Conservation (phyloP, 2,797 vertebrate genomes). For the Emydoidea blandingii region DNA sequence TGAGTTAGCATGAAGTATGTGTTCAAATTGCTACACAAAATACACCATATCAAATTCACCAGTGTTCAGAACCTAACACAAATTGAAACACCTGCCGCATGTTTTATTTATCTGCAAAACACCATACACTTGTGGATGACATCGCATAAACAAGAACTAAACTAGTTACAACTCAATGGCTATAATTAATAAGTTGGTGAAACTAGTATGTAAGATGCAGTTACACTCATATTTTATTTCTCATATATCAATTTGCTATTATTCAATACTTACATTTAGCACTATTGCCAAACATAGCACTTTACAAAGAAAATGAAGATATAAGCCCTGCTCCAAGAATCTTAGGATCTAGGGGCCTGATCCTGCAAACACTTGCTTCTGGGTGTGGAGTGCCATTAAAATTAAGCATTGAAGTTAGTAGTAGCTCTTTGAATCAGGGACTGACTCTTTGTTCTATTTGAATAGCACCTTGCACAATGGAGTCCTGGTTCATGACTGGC, state of each 20-base stretch:
- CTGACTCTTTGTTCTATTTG: too few species aligned
- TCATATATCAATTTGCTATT: accelerated
- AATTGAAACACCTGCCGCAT: background rate
- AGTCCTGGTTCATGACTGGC: too few species aligned
- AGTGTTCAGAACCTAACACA: background rate
- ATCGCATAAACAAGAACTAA: background rate
- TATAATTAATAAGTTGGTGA: background rate
- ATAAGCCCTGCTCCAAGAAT: background rate
- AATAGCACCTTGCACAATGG: too few species aligned
- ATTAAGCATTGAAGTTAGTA: too few species aligned
- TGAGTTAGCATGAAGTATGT: background rate
- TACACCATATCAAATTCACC: background rate
- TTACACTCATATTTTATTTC: background rate
- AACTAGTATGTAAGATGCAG: background rate
- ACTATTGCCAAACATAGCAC: background rate
- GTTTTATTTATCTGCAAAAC: background rate
- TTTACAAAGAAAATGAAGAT: background rate
- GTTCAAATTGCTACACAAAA: background rate
- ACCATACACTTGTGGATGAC: background rate
- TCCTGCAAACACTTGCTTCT: background rate
- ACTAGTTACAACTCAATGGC: background rate
- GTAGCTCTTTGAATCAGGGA: too few species aligned
- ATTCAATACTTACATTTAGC: background rate
- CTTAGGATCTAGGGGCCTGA: background rate
- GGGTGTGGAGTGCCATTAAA: background rate